A percentile compares a stretch with the other conserved stretches of the same genome.
These are phyloP conservation scores for Anableps anableps DNA, from an alignment of 2,797 vertebrate genomes.

Conservation along the genomic window DNA sequence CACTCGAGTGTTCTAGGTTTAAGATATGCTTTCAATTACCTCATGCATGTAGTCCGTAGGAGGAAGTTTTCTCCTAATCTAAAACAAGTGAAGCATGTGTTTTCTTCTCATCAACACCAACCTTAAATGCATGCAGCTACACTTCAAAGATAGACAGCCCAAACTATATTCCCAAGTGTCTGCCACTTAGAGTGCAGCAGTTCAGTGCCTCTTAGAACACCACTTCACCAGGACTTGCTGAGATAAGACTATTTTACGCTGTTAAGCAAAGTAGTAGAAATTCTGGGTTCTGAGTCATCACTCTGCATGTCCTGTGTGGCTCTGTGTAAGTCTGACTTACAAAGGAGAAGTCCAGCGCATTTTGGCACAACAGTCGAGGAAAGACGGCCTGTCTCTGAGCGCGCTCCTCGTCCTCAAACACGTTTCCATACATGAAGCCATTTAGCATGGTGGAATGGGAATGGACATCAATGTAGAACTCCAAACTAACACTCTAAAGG, in stretches of 20 bases:
- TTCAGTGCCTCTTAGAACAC: constrained; percentile 42
- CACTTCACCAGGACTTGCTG: constrained; percentile 30
- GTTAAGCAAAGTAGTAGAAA: constrained; percentile 22
- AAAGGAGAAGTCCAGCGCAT: constrained; percentile 95
- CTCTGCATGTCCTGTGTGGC: constrained; percentile 24
- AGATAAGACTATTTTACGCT: constrained; percentile 45
- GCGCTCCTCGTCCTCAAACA: constrained; percentile 95
- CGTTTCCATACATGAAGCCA: constrained; percentile 99
- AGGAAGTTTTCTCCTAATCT: neutral
- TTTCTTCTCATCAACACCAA: constrained; percentile 37
- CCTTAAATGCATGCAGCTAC: constrained; percentile 24
- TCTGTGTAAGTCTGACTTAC: constrained; percentile 81
- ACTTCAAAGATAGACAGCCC: constrained; percentile 13
- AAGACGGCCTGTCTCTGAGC: constrained; percentile 95
- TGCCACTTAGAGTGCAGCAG: constrained; percentile 41
- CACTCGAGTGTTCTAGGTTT: too few species aligned
- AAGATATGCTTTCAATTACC: neutral
- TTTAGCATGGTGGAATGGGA: constrained; percentile 99
- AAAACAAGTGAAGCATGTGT: neutral
- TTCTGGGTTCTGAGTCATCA: constrained; percentile 12
- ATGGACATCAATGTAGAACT: constrained; percentile 99
- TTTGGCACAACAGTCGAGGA: constrained; percentile 93
- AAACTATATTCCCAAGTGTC: constrained; percentile 19
- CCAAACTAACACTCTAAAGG: constrained; percentile 91
- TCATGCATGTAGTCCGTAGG: neutral